Evolutionary conservation across 2,113 vertebrate genomes (phyloP).

Genomic region (Psammodynastes pulverulentus): DNA sequence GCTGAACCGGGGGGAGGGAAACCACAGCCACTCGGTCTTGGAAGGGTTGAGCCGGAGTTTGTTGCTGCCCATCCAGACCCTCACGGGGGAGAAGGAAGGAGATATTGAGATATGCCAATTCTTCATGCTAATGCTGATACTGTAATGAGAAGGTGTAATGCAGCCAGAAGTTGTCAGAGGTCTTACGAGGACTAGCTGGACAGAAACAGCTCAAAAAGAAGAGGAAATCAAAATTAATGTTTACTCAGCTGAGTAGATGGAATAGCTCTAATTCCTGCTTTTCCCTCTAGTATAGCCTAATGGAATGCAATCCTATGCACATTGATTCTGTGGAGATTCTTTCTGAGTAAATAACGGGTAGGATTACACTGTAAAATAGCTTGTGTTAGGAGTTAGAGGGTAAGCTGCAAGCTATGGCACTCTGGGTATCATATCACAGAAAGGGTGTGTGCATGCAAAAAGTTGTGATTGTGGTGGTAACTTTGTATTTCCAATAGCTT

Average conservation of each 20-base stretch:
- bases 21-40: too few species aligned
- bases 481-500: constrained; percentile 18
- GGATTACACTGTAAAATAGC: background rate
- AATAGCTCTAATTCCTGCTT: background rate
- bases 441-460: background rate
- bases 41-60: too few species aligned
- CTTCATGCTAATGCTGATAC: background rate
- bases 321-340: background rate
- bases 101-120: background rate
- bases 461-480: background rate
- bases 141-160: background rate
- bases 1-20: too few species aligned
- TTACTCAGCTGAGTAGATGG: background rate
- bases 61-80: too few species aligned
- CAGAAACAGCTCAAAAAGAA: background rate
- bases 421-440: background rate
- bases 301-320: background rate
- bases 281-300: background rate
- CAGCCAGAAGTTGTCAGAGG: background rate
- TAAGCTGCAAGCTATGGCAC: background rate
- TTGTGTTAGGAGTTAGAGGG: background rate
- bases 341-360: background rate
- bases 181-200: background rate
- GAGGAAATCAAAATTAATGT: background rate
- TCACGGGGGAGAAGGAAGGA: background rate